Evolutionary conservation across 2,113 vertebrate species (phyloP).

Genomic region (Oreotrochilus melanogaster): DNA sequence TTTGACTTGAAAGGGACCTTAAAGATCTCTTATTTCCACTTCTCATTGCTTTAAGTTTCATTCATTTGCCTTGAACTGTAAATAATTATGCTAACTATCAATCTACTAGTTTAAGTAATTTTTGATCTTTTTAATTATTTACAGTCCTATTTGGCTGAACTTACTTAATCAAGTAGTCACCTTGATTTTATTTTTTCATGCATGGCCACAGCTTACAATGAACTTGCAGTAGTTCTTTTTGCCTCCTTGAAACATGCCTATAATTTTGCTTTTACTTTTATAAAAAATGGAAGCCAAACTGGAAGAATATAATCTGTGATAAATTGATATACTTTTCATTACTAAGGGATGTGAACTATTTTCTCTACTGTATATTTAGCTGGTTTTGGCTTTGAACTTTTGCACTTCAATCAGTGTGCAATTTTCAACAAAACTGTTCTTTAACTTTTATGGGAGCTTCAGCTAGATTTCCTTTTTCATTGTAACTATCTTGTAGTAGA

Average conservation of each 20-base stretch:
- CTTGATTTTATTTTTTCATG: background rate
- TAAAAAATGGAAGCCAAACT: slow-evolving; percentile 62
- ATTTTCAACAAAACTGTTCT: slow-evolving; percentile 64
- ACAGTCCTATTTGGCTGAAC: background rate
- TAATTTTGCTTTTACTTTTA: slow-evolving; percentile 52
- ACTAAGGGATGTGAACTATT: slow-evolving; percentile 44
- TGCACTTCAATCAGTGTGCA: slow-evolving; percentile 69
- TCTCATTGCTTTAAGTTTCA: background rate
- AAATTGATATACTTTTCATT: slow-evolving; percentile 73
- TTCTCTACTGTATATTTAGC: slow-evolving; percentile 61
- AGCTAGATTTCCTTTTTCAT: slow-evolving; percentile 17
- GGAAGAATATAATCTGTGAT: slow-evolving; percentile 53
- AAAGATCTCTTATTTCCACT: background rate
- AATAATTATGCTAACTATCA: background rate
- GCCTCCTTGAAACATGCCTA: slow-evolving; percentile 32
- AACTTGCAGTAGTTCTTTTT: slow-evolving; percentile 32
- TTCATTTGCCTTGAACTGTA: background rate
- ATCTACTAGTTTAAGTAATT: background rate
- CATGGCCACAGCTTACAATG: background rate
- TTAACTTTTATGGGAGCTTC: slow-evolving; percentile 57
- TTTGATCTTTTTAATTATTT: background rate
- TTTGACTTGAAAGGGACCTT: too few relatives aligned
- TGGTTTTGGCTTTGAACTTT: slow-evolving; percentile 71
- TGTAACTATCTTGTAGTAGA: slow-evolving; percentile 4
- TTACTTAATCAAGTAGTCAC: background rate